Evolutionary conservation across 2,888 invertebrate species (phyloP), one percentile per base, ranked within the genome.

Genomic region (Aspidapion aeneum): DNA sequence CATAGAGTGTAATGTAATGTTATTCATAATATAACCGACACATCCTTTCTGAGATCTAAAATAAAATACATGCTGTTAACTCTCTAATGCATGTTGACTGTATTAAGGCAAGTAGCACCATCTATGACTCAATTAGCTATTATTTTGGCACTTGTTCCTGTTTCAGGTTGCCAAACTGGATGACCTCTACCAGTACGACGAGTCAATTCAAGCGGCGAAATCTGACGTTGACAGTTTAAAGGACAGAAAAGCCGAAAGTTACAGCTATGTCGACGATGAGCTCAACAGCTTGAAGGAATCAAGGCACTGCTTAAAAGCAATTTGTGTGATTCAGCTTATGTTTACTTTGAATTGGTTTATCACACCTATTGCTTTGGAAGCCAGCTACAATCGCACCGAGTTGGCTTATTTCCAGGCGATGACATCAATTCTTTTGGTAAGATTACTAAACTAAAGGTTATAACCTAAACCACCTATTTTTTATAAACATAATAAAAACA

Each of bases 261-360:
- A 63, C 18, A 63, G 60, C 52, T 71, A 71, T 18, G 57, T 69
- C 49, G 69, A 71, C 49, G 71, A 71, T n/a, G 71, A 72, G 56
- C 66, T 69, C n/a, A 61, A 70, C n/a, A 77, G 85, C 74, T 82
- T 86, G 50, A 83, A 84, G 61, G 85, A 85, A 64, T 79, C 86
- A 66, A 86, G 87, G 74, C 80, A 82, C 58, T 85, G 87, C 68
- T 76, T 87, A 63, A 85, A 86, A 73, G 78, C 87, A 1, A 84
- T 89, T 57, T 83, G 90, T 54, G 84, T 87, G n/a, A 77, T 90
- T 70, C 86, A 90, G 79, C 85, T 51, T 79, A 86, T 54, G 79
- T 84, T 18, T 83, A 85, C 18, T 81, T 84, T 68, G 77, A 83
- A 63, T 83, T 87, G 86, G 87, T 87, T 76, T 81, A 80, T 63